Evolutionary conservation across 1,140 invertebrate species (phyloP), one percentile per base, ranked within the genome.

Genomic region (Lepeophtheirus salmonis): DNA sequence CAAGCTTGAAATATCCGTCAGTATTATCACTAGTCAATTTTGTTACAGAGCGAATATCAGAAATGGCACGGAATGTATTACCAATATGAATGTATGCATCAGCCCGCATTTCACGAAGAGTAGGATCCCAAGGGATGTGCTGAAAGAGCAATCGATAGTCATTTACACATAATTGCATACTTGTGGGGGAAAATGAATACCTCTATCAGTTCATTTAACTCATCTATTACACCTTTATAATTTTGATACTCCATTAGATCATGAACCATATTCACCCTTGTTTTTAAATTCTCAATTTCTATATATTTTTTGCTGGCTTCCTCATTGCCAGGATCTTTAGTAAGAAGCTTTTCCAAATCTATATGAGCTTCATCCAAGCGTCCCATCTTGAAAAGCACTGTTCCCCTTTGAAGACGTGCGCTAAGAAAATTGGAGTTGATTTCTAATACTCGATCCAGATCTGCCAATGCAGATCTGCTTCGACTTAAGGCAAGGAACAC

Each of bases 401-500:
- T 82, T 18, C 83, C 90, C 66, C 89, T 75, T 69, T 96, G 91
- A 16, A 89, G 70, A 59, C 86, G 75, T 0, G 92, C 94, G 74
- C 80, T 63, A 54, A 79, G 83, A 72, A 98, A 98, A 70, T 97
- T 92, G 54, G 87, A 83, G 69, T 97, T 96, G 13, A 98, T 71
- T 67, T 94, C 83, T 53, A 98, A 72, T 14, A 95, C 91, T 73
- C 78, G 81, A 67, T 87, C 83, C 65, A 98, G 83, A 75, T 99
- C 96, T 67, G 83, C 79, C 13, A 98, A 73, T 6, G 94, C 95
- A 68, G 91, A 84, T 67, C 90, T 92, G 0, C 92, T 84, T 78
- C 95, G 96, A 24, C 91, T 91, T 63, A 97, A 75, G 10, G 92
- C 95, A 69, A 98, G 78, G 71, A 91, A 96, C 0, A 97, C 90